Base-by-base conservation (phyloP, 2,888 invertebrate species). In the Eumacrocentrus americanus region DNA sequence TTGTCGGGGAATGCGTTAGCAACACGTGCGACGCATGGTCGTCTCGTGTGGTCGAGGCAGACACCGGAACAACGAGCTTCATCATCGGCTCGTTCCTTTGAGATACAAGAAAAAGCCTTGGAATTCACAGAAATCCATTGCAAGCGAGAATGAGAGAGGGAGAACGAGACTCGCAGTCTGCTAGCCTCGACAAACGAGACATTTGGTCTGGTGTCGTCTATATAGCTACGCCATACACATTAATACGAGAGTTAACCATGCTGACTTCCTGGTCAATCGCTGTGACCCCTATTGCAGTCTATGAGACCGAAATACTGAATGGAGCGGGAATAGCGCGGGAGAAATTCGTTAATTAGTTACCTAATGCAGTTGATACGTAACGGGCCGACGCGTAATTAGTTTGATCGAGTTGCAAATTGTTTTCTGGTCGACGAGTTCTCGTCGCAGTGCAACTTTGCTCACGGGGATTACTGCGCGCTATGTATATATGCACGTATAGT, bases 1-100 rank as follows among this genome's bases (percentile, higher is more conserved):
- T 80, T 79, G 79, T 78, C 78, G 79, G 75, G 74, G 79, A 79
- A 80, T 80, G 79, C 75, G 73, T 74, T 65, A 58, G 67, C 61
- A 78, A 79, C 79, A 79, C 77, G 78, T 78, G 79, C 72, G 73
- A 61, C 68, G 62, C 69, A 69, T 70, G 60, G 58, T 44, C 58
- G 63, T 53, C 57, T 47, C 22, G 40, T 60, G 54, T 54, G 54
- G 60, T 60, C 54, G 52, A 48, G 23, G 44, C 34, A 42, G 59
- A 54, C 60, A 55, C 60, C 22, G 48, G 34, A 42, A 54, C 54
- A 55, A 48, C 40, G 44, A 54, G 50, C 11, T 48, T 50, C 54
- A 54, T 55, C 54, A 40, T 60, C 34, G 37, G 42, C 29, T 53
- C n/a, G 42, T 54, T 54, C 42, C 29, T 18, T 11, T 7, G 42